Conservation (phyloP, 2,113 vertebrate species). For the Vicugna pacos region DNA sequence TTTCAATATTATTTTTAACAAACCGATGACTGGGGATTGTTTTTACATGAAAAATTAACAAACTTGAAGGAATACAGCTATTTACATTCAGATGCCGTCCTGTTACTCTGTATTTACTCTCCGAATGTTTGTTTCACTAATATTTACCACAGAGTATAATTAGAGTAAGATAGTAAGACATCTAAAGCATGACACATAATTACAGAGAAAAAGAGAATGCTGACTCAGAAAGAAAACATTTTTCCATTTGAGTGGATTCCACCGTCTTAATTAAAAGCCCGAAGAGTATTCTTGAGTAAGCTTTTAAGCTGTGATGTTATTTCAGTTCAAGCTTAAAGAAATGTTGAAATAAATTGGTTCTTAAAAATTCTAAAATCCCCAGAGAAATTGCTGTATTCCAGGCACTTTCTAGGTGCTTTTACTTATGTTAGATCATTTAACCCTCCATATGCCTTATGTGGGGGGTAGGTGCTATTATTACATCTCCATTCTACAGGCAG, state of each 20-base stretch:
- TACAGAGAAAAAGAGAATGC: conserved; percentile 47
- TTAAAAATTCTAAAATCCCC: conserved; percentile 19
- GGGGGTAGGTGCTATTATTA: too few species aligned
- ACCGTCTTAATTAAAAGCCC: conserved; percentile 56
- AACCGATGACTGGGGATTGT: conserved; percentile 1
- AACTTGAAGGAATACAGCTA: not conserved
- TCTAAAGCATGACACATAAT: conserved; percentile 42
- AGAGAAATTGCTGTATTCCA: not conserved
- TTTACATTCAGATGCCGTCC: not conserved
- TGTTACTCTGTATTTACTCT: not conserved
- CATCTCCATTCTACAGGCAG: too few species aligned
- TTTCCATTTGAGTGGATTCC: conserved; percentile 38
- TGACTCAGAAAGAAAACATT: conserved; percentile 38
- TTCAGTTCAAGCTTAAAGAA: conserved; percentile 42
- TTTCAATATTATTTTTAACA: conserved; percentile 44
- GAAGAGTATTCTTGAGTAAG: conserved; percentile 33
- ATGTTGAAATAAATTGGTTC: not conserved
- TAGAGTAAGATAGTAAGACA: conserved; percentile 28
- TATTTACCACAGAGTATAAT: conserved; percentile 62
- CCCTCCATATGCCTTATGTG: not conserved
- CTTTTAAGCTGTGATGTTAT: conserved; percentile 30
- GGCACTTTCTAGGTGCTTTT: not conserved
- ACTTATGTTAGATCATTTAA: not conserved
- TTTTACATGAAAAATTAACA: conserved; percentile 51
- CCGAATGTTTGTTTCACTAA: conserved; percentile 42